These are phyloP conservation scores for Calyptommatus sinebrachiatus DNA, from an alignment of 2,113 vertebrate genomes.

Conservation along the genomic window DNA sequence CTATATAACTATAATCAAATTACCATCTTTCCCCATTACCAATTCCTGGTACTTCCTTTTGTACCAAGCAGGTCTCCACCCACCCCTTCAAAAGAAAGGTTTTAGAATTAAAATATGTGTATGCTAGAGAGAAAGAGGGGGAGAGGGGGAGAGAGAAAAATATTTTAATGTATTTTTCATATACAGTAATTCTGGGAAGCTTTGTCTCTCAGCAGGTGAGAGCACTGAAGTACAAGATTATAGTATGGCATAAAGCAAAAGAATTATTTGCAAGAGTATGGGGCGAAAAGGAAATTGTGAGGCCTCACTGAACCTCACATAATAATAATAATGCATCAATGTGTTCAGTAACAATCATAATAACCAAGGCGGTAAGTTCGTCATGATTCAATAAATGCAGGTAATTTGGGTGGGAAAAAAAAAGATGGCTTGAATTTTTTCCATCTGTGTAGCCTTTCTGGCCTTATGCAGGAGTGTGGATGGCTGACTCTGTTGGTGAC, in stretches of 20 bases:
- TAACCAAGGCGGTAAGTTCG: background rate
- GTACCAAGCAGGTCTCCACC: background rate
- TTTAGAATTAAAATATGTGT: no score
- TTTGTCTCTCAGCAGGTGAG: constrained; percentile 36
- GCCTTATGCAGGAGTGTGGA: background rate
- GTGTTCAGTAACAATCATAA: constrained; percentile 9
- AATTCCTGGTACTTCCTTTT: background rate
- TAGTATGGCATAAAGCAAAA: constrained; percentile 1
- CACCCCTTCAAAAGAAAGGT: no score
- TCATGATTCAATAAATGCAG: constrained; percentile 4
- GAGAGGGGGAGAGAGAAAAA: no score
- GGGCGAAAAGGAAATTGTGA: constrained; percentile 6
- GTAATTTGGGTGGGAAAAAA: background rate
- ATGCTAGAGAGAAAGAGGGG: no score
- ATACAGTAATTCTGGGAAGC: constrained; percentile 19
- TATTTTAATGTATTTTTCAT: constrained; percentile 37
- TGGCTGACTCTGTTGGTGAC: background rate
- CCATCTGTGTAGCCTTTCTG: background rate
- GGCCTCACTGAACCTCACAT: constrained; percentile 22
- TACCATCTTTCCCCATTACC: no score
- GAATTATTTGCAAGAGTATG: constrained; percentile 23
- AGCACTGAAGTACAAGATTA: constrained; percentile 36
- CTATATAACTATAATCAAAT: no score
- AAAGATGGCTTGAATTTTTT: constrained; percentile 1
- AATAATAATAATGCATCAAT: constrained; percentile 8